These are phyloP conservation scores for Drosophila nasuta DNA, from an alignment of 1,140 invertebrate species.

Conservation along the genomic window DNA sequence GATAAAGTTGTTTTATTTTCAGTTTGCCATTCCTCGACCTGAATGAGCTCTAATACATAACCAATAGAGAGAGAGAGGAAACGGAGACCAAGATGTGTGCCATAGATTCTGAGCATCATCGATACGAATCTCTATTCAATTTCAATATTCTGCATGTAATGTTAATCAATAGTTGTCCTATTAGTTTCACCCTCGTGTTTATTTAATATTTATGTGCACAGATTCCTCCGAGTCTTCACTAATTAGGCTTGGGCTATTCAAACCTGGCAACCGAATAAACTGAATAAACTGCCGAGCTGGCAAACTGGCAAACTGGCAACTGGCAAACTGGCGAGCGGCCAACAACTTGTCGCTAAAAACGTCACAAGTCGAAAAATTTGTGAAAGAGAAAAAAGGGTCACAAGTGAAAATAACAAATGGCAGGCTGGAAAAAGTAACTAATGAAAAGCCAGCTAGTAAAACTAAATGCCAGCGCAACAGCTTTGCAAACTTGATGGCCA, in stretches of 20 bases:
- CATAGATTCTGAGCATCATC: not conserved
- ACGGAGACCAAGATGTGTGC: no score
- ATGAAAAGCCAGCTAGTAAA: conserved; percentile 31
- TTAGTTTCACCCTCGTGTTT: not conserved
- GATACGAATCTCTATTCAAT: not conserved
- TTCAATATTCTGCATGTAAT: not conserved
- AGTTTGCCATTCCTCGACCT: not conserved
- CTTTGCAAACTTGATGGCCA: not conserved
- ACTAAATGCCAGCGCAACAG: not conserved
- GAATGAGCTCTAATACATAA: not conserved
- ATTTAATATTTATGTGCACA: not conserved
- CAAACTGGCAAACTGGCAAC: conserved; percentile 10
- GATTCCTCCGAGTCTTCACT: conserved; percentile 10
- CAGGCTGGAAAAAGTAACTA: conserved; percentile 36
- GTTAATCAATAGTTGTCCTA: not conserved
- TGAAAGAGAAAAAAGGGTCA: conserved; percentile 40
- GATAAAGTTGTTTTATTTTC: conserved; percentile 4
- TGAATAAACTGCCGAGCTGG: not conserved
- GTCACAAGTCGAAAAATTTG: conserved; percentile 22
- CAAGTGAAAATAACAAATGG: conserved; percentile 51
- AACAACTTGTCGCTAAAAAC: conserved; percentile 43
- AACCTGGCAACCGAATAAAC: conserved; percentile 8
- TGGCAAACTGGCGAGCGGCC: conserved; percentile 23
- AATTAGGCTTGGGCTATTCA: conserved; percentile 29
- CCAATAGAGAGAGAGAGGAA: not conserved